phyloP scores from a whole-genome alignment of 2,113 vertebrate species.

The Stictonetta naevosa region DNA sequence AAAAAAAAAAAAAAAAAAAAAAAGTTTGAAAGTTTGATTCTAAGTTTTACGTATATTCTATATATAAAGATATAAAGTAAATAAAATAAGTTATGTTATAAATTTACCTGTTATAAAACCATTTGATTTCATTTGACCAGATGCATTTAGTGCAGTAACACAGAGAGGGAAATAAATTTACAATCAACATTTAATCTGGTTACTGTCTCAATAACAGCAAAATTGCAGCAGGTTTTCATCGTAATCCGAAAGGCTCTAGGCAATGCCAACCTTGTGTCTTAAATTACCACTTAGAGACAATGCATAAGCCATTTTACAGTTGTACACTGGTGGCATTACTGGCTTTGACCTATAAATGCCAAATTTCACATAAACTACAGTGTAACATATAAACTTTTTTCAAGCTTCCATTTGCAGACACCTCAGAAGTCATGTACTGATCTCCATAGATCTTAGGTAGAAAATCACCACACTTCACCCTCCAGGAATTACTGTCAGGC shows the following conservation, averaged over 20 bases:
- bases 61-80: not conserved
- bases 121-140: not conserved
- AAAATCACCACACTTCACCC: not conserved
- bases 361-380: not conserved
- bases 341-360: conserved; percentile 9
- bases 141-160: not conserved
- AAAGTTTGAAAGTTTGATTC: not conserved
- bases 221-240: not conserved
- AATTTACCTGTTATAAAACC: not conserved
- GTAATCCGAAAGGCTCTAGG: not conserved
- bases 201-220: not conserved
- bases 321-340: not conserved
- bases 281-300: not conserved
- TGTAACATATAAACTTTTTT: not conserved
- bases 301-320: not conserved
- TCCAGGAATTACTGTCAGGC: not conserved
- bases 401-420: not conserved
- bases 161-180: not conserved
- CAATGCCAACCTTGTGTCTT: not conserved
- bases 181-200: not conserved
- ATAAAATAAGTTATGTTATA: not conserved
- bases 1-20: not conserved
- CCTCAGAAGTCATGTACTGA: not conserved
- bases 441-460: not conserved
- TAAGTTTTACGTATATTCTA: not conserved